These are phyloP conservation scores for Jaculus jaculus DNA, from an alignment of 2,113 vertebrate genomes.

Conservation along the genomic window DNA sequence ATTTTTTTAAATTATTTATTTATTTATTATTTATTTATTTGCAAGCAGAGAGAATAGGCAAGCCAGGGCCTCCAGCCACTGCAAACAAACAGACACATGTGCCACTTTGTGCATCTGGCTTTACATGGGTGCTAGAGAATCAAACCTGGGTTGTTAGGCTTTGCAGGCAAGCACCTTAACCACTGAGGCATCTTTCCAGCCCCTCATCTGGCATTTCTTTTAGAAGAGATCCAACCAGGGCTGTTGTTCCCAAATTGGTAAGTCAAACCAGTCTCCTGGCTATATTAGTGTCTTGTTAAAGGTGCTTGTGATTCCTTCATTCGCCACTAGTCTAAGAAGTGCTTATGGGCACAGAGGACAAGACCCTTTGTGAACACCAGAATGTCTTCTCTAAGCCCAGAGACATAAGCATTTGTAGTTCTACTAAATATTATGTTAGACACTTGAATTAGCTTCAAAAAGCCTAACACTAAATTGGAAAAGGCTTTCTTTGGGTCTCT, in stretches of 20 bases:
- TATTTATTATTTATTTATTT: no score
- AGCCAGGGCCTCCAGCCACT: no score
- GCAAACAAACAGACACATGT: no score
- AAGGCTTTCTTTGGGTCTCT: neutral
- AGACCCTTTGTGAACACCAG: neutral
- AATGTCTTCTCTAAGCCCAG: neutral
- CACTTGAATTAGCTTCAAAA: neutral
- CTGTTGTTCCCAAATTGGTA: neutral
- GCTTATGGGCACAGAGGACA: no score
- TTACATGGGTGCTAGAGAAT: no score
- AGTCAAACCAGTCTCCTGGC: neutral
- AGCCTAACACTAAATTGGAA: conserved; percentile 20
- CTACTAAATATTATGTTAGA: neutral
- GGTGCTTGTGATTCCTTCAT: neutral
- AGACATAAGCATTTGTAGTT: neutral
- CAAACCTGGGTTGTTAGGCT: no score
- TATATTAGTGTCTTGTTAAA: neutral
- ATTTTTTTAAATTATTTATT: no score
- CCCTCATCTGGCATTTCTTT: neutral
- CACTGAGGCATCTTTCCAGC: neutral
- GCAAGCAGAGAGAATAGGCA: no score
- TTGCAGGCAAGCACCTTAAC: no score
- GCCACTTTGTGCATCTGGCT: no score
- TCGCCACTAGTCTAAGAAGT: neutral
- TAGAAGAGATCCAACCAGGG: neutral